Percentiles rank a stretch among this genome's conserved stretches.
phyloP scores from a whole-genome alignment of 2,888 invertebrate genomes.

The Chorisops tibialis region DNA sequence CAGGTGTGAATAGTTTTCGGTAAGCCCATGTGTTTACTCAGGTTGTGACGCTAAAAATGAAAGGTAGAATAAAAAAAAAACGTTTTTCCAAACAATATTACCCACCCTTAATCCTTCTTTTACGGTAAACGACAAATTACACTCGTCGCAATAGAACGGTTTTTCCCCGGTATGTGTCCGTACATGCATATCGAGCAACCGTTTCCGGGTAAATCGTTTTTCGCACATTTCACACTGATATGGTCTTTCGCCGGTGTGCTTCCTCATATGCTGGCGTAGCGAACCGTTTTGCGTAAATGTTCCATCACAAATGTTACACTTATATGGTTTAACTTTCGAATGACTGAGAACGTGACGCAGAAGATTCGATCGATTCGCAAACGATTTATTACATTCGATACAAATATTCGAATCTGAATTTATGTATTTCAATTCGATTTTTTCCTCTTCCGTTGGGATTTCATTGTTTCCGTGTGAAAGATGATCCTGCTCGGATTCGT shows the following conservation, averaged over 20 bases:
- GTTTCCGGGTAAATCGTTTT: constrained; percentile 23
- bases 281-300: constrained; percentile 27
- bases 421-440: neutral
- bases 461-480: neutral
- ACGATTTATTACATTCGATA: constrained; percentile 23
- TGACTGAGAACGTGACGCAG: constrained; percentile 28
- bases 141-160: constrained; percentile 24
- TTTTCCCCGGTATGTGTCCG: constrained; percentile 24
- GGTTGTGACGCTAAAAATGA: constrained; percentile 6
- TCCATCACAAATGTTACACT: constrained; percentile 25
- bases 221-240: constrained; percentile 19
- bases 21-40: neutral
- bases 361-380: constrained; percentile 27
- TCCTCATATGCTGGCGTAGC: constrained; percentile 27
- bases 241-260: constrained; percentile 30
- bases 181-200: constrained; percentile 22
- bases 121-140: constrained; percentile 15
- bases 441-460: neutral
- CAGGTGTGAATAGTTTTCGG: neutral
- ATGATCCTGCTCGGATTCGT: neutral
- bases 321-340: constrained; percentile 18
- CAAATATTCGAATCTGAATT: constrained; percentile 8
- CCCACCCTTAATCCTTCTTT: constrained; percentile 21
- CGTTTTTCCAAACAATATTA: neutral
- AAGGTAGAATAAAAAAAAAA: neutral